Evolutionary conservation across 1,140 invertebrate species (phyloP).

Genomic region (Drosophila aff.): DNA sequence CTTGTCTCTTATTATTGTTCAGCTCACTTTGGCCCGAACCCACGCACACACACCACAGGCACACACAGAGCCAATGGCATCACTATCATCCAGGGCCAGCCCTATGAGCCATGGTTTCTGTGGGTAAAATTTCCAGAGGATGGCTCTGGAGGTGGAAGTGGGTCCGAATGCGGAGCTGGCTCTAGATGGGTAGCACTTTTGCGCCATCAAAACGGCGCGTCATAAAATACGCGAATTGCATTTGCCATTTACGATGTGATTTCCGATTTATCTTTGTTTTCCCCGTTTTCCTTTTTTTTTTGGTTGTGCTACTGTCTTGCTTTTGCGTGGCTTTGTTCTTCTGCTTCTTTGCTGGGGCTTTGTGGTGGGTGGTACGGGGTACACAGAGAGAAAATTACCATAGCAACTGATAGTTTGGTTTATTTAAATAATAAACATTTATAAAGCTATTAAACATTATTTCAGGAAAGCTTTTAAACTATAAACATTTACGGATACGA

Average conservation of each 20-base stretch:
- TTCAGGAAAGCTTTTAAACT: no score
- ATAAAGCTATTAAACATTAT: no score
- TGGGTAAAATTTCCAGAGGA: constrained; percentile 1
- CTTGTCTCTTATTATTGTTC: constrained; percentile 80
- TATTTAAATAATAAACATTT: no score
- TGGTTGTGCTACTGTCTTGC: constrained; percentile 31
- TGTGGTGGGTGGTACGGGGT: constrained; percentile 19
- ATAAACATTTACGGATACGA: no score
- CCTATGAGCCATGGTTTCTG: constrained; percentile 60
- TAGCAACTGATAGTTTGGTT: neutral
- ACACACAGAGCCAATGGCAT: constrained; percentile 23
- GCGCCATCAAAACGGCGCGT: constrained; percentile 78
- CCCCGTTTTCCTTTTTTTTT: constrained; percentile 21
- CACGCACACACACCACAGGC: constrained; percentile 1
- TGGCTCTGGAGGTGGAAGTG: constrained; percentile 2
- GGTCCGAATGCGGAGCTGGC: constrained; percentile 25
- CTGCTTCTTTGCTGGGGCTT: constrained; percentile 43
- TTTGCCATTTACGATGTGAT: constrained; percentile 82
- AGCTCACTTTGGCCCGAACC: constrained; percentile 54
- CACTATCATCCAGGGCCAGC: constrained; percentile 49
- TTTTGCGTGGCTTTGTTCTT: constrained; percentile 53
- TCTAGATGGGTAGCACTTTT: constrained; percentile 69
- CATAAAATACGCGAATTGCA: constrained; percentile 84
- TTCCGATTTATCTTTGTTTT: constrained; percentile 50
- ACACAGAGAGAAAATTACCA: constrained; percentile 5